These are phyloP conservation scores for Cyclophora albipunctata DNA, from an alignment of 2,888 invertebrate species.

Conservation along the genomic window DNA sequence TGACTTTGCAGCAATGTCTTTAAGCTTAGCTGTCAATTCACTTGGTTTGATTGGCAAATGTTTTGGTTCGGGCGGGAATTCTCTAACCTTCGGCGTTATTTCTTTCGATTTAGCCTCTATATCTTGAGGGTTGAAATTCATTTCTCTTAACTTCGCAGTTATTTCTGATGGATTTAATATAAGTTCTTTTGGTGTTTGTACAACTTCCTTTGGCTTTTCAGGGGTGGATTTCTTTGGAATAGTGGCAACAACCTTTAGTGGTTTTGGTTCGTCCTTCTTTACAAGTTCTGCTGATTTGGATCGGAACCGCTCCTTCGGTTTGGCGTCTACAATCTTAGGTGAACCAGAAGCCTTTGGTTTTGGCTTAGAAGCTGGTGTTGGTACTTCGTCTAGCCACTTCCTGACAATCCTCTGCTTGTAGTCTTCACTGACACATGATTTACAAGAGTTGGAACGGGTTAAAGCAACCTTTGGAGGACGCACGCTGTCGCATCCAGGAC, in stretches of 20 bases:
- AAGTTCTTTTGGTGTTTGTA: too few relatives aligned
- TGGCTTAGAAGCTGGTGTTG: conserved; percentile 41
- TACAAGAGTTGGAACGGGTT: conserved; percentile 69
- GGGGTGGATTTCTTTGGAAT: conserved; percentile 18
- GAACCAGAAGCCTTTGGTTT: conserved; percentile 60
- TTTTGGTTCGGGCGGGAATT: too few relatives aligned
- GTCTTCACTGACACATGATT: conserved; percentile 76
- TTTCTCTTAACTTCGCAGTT: too few relatives aligned
- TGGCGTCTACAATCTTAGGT: conserved; percentile 49
- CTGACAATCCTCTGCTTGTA: conserved; percentile 85
- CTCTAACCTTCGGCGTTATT: too few relatives aligned
- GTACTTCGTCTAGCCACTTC: conserved; percentile 85
- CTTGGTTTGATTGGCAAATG: too few relatives aligned
- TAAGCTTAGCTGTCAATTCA: too few relatives aligned
- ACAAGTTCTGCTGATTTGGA: conserved; percentile 26
- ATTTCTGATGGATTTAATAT: too few relatives aligned
- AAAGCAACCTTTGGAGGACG: conserved; percentile 44
- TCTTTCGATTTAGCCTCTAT: too few relatives aligned
- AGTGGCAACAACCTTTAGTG: conserved; percentile 9
- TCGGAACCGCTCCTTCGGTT: conserved; percentile 30
- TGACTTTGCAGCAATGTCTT: too few relatives aligned
- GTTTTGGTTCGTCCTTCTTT: conserved; percentile 22
- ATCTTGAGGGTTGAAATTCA: too few relatives aligned
- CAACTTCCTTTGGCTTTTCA: conserved; percentile 3
- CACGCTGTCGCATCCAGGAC: conserved; percentile 78